These are phyloP conservation scores for Archegozetes longisetosus DNA, from an alignment of 1,140 invertebrate genomes.

Conservation along the genomic window DNA sequence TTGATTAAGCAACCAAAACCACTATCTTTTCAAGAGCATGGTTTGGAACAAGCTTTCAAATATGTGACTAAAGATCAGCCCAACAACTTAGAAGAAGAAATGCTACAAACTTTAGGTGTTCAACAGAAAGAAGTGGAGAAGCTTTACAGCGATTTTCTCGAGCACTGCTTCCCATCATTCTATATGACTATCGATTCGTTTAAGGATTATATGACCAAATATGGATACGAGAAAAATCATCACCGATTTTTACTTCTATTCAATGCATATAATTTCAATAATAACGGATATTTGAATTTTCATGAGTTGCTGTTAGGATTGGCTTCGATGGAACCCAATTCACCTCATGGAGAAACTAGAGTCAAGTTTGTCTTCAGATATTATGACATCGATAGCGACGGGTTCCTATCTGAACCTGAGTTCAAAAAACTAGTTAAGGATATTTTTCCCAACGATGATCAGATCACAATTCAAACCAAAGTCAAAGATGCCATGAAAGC, in stretches of 20 bases:
- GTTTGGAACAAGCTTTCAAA: not conserved
- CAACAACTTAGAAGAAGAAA: slow-evolving; percentile 4
- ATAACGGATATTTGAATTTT: slow-evolving; percentile 25
- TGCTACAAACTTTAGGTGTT: slow-evolving; percentile 12
- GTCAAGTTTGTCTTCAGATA: slow-evolving; percentile 12
- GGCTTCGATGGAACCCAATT: slow-evolving; percentile 36
- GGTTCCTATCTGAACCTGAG: not conserved
- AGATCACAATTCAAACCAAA: not conserved
- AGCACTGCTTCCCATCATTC: slow-evolving; percentile 15
- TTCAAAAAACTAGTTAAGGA: not conserved
- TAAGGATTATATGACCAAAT: slow-evolving; percentile 13
- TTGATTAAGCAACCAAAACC: not conserved
- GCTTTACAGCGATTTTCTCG: slow-evolving; percentile 14
- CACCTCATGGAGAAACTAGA: slow-evolving; percentile 29
- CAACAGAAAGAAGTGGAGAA: not conserved
- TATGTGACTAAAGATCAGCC: slow-evolving; percentile 1
- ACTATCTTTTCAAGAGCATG: not conserved
- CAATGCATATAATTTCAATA: slow-evolving; percentile 9
- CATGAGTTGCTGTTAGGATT: slow-evolving; percentile 36
- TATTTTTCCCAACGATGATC: not conserved
- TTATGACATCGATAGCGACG: slow-evolving; percentile 11
- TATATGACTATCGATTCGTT: slow-evolving; percentile 17
- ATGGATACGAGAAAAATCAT: not conserved
- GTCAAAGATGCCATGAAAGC: not conserved
- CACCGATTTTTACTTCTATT: not conserved